phyloP scores from a whole-genome alignment of 2,113 vertebrate genomes.

The Chroicocephalus ridibundus region DNA sequence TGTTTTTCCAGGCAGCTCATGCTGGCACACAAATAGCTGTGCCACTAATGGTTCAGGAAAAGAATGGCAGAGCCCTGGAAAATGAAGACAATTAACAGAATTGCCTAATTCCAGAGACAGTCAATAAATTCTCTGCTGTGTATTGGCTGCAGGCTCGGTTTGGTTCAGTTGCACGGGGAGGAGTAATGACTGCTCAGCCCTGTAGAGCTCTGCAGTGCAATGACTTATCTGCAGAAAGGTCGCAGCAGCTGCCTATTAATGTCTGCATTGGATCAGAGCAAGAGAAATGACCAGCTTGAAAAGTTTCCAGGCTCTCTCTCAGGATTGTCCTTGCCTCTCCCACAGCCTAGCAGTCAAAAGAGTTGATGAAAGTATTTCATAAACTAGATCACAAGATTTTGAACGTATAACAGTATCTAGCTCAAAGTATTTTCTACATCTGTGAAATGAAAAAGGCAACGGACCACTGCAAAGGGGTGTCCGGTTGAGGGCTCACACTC shows the following conservation, averaged over 20 bases:
- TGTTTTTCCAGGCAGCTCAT: neutral
- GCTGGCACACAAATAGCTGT: slow-evolving; percentile 9
- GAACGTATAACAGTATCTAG: neutral
- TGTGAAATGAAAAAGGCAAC: neutral
- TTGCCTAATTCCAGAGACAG: slow-evolving; percentile 20
- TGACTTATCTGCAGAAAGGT: neutral
- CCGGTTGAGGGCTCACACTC: neutral
- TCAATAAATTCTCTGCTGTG: neutral
- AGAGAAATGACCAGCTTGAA: neutral
- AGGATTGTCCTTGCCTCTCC: neutral
- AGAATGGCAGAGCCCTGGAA: neutral
- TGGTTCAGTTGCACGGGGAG: neutral
- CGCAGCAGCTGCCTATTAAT: neutral
- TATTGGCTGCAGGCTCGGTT: neutral
- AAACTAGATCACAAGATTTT: neutral
- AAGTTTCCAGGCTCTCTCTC: neutral
- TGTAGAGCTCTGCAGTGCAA: neutral
- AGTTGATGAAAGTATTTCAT: neutral
- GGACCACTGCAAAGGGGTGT: neutral
- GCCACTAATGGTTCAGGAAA: neutral
- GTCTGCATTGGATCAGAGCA: neutral
- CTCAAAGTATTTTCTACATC: neutral
- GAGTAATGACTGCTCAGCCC: neutral
- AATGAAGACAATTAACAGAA: slow-evolving; percentile 10
- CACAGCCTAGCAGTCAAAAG: neutral